Evolutionary conservation across 2,888 invertebrate species (phyloP).

Genomic region (Emmelina monodactyla): DNA sequence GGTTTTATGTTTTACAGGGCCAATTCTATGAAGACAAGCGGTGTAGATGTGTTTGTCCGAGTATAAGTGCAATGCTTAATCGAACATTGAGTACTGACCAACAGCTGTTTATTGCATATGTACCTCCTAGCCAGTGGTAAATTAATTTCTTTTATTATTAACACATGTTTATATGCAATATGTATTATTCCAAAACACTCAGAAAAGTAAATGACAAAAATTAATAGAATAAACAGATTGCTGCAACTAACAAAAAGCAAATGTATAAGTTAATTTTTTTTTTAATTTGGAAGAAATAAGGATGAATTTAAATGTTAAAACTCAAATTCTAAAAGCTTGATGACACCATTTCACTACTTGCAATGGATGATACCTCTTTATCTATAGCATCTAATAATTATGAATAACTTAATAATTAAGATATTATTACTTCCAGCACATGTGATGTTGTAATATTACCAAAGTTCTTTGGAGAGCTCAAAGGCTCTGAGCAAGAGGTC

Average conservation of each 20-base stretch:
- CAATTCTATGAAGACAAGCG: conserved; percentile 80
- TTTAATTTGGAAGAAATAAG: not conserved
- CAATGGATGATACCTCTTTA: too few relatives aligned
- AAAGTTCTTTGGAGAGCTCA: conserved; percentile 69
- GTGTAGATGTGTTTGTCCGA: conserved; percentile 84
- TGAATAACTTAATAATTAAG: not conserved
- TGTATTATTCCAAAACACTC: not conserved
- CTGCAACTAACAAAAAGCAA: not conserved
- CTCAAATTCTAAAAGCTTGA: not conserved
- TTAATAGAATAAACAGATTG: too few relatives aligned
- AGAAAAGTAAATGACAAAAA: not conserved
- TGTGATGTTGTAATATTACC: conserved; percentile 80
- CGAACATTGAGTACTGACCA: conserved; percentile 56
- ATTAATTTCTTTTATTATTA: not conserved
- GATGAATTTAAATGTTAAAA: not conserved
- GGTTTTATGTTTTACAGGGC: too few relatives aligned
- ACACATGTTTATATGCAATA: not conserved
- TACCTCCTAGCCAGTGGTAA: conserved; percentile 78
- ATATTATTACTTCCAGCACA: conserved; percentile 63
- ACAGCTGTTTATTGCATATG: conserved; percentile 75
- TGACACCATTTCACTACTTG: too few relatives aligned
- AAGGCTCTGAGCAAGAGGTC: conserved; percentile 79
- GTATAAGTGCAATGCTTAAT: conserved; percentile 70
- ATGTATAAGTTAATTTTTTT: too few relatives aligned
- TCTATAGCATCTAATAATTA: not conserved